Conservation (phyloP, 2,797 vertebrate species). For the Xyrichtys novacula region DNA sequence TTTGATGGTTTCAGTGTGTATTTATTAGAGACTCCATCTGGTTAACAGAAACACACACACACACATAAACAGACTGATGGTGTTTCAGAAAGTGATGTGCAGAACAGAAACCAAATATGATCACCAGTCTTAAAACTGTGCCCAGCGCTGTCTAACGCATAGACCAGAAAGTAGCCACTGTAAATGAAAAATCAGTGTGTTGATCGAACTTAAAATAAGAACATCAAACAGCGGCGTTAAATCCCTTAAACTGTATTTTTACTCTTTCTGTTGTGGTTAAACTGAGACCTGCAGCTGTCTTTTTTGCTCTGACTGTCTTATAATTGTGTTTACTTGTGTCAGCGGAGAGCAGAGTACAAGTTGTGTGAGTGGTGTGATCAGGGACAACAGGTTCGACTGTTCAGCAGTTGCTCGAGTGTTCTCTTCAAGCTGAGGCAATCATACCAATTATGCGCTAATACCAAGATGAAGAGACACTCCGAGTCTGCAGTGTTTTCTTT, state of each 20-base stretch:
- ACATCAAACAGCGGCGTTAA: not conserved
- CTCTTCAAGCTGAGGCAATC: slow-evolving; percentile 36
- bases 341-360: slow-evolving; percentile 24
- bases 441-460: slow-evolving; percentile 49
- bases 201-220: not conserved
- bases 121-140: too few relatives aligned
- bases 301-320: slow-evolving; percentile 11
- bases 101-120: too few relatives aligned
- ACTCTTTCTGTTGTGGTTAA: not conserved
- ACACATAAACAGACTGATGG: slow-evolving; percentile 13
- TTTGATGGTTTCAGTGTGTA: slow-evolving; percentile 14
- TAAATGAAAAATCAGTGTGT: too few relatives aligned
- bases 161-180: too few relatives aligned
- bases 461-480: slow-evolving; percentile 11
- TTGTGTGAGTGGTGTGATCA: slow-evolving; percentile 19
- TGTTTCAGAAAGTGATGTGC: slow-evolving; percentile 24
- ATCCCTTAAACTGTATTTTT: not conserved
- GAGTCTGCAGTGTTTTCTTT: slow-evolving; percentile 1
- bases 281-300: not conserved
- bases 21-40: slow-evolving; percentile 62
- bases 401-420: slow-evolving; percentile 28
- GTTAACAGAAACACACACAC: slow-evolving; percentile 44
- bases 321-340: slow-evolving; percentile 40
- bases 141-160: too few relatives aligned
- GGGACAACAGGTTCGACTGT: slow-evolving; percentile 42